Conservation (phyloP, 2,888 invertebrate species). For the Philopedon plagiatum region DNA sequence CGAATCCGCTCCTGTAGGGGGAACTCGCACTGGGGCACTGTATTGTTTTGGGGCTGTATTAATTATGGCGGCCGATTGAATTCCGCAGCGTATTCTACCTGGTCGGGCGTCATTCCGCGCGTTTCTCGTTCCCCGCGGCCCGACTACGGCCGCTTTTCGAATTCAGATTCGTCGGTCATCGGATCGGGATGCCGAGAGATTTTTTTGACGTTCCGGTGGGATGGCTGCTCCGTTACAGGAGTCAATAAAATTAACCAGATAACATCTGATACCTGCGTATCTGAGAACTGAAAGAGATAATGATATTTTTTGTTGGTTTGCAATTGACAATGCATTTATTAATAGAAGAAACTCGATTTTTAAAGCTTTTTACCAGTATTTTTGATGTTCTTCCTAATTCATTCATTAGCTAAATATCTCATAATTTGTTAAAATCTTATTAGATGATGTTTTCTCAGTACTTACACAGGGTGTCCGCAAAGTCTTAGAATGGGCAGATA, state of each 20-base stretch:
- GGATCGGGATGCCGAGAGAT: slow-evolving; percentile 41
- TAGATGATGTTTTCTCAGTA: no score
- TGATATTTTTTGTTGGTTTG: not conserved
- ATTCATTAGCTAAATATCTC: no score
- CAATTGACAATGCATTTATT: no score
- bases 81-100: slow-evolving; percentile 66
- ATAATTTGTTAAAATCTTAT: no score
- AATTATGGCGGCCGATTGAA: slow-evolving; percentile 67
- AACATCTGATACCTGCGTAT: not conserved
- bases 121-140: slow-evolving; percentile 60
- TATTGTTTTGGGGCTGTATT: slow-evolving; percentile 66
- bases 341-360: no score
- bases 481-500: no score
- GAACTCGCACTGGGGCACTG: slow-evolving; percentile 48
- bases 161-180: slow-evolving; percentile 40
- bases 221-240: slow-evolving; percentile 27
- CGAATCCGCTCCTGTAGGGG: slow-evolving; percentile 31
- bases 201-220: slow-evolving; percentile 28
- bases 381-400: no score
- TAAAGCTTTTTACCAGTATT: no score
- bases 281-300: not conserved
- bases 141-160: slow-evolving; percentile 53
- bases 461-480: no score
- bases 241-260: slow-evolving; percentile 38
- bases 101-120: slow-evolving; percentile 63